Evolutionary conservation across 2,888 invertebrate species (phyloP).

Genomic region (Callyntrura guangdongensis): DNA sequence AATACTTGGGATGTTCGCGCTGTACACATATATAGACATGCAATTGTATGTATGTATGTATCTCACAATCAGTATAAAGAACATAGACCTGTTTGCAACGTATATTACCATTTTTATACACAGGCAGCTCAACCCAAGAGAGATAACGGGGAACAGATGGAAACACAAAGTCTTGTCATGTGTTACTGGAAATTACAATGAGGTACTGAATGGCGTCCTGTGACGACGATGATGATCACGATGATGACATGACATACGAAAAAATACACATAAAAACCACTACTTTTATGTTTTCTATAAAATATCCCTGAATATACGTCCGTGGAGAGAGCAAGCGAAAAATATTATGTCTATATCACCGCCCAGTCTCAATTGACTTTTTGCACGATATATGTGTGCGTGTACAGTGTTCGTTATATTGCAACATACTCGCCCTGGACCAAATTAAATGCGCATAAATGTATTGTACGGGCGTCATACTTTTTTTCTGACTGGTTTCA

Average conservation of each 20-base stretch:
- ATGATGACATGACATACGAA: conserved; percentile 51
- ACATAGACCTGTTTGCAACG: neutral
- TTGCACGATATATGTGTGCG: neutral
- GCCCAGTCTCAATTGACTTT: neutral
- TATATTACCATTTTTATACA: conserved; percentile 24
- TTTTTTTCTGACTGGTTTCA: neutral
- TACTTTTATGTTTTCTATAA: neutral
- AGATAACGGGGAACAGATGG: neutral
- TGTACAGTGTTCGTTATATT: neutral
- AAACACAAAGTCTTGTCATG: conserved; percentile 40
- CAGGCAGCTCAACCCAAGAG: conserved; percentile 31
- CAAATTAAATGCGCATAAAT: conserved; percentile 57
- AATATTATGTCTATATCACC: neutral
- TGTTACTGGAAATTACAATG: conserved; percentile 45
- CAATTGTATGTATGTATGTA: too few relatives aligned
- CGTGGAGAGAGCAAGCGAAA: too few relatives aligned
- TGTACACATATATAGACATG: too few relatives aligned
- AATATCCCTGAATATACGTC: neutral
- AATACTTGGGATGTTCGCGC: neutral
- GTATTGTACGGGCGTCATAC: conserved; percentile 10
- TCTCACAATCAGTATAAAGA: too few relatives aligned
- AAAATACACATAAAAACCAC: conserved; percentile 20
- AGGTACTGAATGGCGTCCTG: conserved; percentile 4
- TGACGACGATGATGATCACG: conserved; percentile 19
- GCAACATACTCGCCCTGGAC: conserved; percentile 1